A percentile compares a stretch with the other conserved stretches of the same genome.
Evolutionary conservation across 2,113 vertebrate species (phyloP).

Genomic region (Pica pica): DNA sequence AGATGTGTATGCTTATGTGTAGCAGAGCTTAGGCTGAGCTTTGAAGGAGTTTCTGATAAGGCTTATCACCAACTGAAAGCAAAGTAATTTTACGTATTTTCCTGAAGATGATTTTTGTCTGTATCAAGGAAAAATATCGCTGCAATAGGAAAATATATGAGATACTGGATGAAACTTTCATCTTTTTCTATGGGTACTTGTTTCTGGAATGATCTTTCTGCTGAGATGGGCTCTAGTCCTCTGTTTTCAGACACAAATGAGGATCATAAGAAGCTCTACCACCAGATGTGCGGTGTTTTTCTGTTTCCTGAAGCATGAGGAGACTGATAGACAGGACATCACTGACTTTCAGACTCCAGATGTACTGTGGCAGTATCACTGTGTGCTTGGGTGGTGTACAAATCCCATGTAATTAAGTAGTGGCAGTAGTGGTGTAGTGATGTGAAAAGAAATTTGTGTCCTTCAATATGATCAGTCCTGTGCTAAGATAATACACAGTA

Average conservation of each 20-base stretch:
- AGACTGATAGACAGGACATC: not conserved
- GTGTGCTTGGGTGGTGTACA: not conserved
- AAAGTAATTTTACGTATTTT: not conserved
- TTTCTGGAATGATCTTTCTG: not conserved
- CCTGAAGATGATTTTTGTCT: not conserved
- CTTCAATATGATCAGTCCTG: not conserved
- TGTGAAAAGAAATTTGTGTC: not conserved
- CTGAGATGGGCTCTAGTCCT: not conserved
- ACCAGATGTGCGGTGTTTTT: not conserved
- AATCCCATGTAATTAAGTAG: not conserved
- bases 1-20: not conserved
- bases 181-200: not conserved
- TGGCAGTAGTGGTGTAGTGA: not conserved
- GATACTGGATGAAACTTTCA: not conserved
- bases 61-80: not conserved
- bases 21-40: not conserved
- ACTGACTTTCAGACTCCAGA: not conserved
- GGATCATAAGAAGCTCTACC: not conserved
- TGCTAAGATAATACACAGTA: not conserved
- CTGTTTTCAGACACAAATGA: not conserved
- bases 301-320: not conserved
- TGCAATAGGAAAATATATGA: not conserved
- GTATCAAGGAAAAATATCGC: not conserved
- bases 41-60: not conserved
- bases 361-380: not conserved